Evolutionary conservation across 2,797 vertebrate species (phyloP), one percentile per base, ranked within the genome.

Genomic region (Furcifer pardalis): DNA sequence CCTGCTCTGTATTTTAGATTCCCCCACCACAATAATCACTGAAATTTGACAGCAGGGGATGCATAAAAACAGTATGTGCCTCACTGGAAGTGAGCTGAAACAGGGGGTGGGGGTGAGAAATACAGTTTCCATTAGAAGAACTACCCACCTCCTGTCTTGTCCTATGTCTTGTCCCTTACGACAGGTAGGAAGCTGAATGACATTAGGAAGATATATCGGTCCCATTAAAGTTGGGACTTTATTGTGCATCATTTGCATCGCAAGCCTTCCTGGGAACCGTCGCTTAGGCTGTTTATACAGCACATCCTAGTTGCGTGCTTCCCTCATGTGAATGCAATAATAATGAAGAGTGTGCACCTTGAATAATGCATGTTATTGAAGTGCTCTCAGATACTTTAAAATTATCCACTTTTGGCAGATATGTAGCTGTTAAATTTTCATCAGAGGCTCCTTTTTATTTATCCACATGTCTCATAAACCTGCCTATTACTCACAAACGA

Each of bases 171-270:
- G 40, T 92, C 83, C 86, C 87, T 84, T 79, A 86, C 83, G 88
- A 88, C 80, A 81, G 79, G 66, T 46, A 35, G 72, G 35, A 59
- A 77, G 88, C 46, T 27, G 42, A 86, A 88, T 88, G 77, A 40
- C 82, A 32, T 91, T 92, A 87, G 88, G 88, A 91, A 90, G 86
- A 59, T 32, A 13, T 72, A 89, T 92, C 52, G 75, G 86, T 93
- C 86, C 87, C 42, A 82, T 89, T 90, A 75, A 68, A 60, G 82
- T 88, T 87, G 68, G 84, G 88, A 76, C 87, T 91, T 93, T 92
- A 92, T 85, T 89, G 83, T 69, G 42, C 77, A 66, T 42, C 85
- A 59, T 88, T 88, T 88, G 84, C 77, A 56, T 84, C 37, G 32
- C 83, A 56, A 74, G 74, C 32, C 72, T 56, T 83, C 65, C 52